Evolutionary conservation across 2,797 vertebrate genomes (phyloP), one percentile per base, ranked within the genome.

Genomic region (Argyrosomus regius): DNA sequence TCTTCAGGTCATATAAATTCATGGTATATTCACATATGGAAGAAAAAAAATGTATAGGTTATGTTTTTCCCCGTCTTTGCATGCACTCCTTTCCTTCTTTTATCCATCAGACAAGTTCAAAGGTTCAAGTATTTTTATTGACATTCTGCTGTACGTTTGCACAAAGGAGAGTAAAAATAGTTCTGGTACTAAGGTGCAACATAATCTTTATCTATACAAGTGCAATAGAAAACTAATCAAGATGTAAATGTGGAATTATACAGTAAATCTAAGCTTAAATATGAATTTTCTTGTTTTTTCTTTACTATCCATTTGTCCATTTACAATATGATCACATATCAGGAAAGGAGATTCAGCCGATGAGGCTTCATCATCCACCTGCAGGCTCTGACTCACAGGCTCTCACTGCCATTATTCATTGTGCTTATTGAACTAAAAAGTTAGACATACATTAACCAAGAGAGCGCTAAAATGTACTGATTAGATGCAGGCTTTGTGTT

Each of bases 291-390:
- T 53, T 53, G 41, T 49, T 26, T 48, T 24, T 57, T 31, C 6
- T 16, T 39, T 17, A 3, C 41, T 24, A 39, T 12, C 1, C 3
- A 26, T 56, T 31, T 69, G 26, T 64, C 35, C 8, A 39, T 39
- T 57, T 58, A 10, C 14, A 57, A 46, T 59, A 13, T 67, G 17
- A 59, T 75, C 43, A 66, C 26, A 62, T 57, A 72, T 12, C 9
- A 67, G 9, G 48, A 56, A 67, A 67, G 35, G 52, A 69, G 63
- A 71, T 56, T 68, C 20, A 56, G 5, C 3, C 49, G 62, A 75
- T 71, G 20, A 69, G 54, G 41, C 12, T 76, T 45, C 24, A 75
- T 67, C 61, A 54, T 62, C 56, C 61, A 73, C 41, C 72, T 73
- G 26, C 62, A 68, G 64, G 45, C 52, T 48, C 39, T 10, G 24